A percentile compares a stretch with the other conserved stretches of the same genome.
Evolutionary conservation across 1,140 invertebrate genomes (phyloP).

Genomic region (Trichonephila clavata): DNA sequence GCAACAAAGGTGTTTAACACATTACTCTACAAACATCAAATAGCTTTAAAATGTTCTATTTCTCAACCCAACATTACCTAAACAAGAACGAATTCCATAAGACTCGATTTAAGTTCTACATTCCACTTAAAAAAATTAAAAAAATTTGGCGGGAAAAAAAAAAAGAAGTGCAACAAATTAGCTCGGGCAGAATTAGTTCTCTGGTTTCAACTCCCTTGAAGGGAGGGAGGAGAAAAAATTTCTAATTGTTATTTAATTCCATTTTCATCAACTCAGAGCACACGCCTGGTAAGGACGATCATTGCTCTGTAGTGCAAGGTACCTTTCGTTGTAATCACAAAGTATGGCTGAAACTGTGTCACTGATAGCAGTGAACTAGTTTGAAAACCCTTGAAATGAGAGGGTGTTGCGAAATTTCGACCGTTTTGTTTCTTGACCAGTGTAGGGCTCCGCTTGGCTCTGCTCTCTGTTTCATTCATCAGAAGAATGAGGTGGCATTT

Average conservation of each 20-base stretch:
- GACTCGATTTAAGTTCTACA: neutral
- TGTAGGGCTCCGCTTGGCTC: neutral
- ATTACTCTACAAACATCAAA: neutral
- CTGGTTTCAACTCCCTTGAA: neutral
- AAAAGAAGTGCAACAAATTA: neutral
- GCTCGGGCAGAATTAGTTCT: neutral
- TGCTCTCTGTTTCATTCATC: neutral
- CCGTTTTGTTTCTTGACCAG: conserved; percentile 37
- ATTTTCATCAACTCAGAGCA: no score
- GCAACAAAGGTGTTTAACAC: neutral
- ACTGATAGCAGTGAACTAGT: neutral
- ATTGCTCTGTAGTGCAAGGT: neutral
- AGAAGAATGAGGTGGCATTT: neutral
- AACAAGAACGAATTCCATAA: neutral
- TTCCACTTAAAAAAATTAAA: neutral
- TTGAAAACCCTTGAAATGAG: conserved; percentile 4
- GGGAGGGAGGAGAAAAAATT: neutral
- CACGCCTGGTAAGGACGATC: neutral
- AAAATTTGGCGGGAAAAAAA: neutral
- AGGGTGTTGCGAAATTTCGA: neutral
- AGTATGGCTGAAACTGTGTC: neutral
- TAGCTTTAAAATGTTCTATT: neutral
- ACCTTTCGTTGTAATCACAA: neutral
- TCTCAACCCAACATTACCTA: neutral
- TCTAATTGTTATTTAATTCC: neutral